A percentile compares a stretch with the other conserved stretches of the same genome.
Conservation (phyloP, 2,797 vertebrate species). For the Parambassis ranga region DNA sequence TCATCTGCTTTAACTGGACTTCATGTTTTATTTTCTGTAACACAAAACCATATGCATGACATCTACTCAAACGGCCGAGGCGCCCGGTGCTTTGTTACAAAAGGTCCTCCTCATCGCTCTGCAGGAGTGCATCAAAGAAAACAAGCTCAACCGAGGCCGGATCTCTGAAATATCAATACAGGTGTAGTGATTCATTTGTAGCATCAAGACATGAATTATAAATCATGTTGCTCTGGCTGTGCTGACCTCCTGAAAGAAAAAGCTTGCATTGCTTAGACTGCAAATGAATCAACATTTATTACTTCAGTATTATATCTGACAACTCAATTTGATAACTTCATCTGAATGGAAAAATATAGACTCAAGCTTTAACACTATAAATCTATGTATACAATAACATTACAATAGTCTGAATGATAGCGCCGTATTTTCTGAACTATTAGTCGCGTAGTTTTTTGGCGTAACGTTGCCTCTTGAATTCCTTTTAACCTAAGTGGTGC, state of each 20-base stretch:
- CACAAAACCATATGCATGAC: not conserved
- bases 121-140: not conserved
- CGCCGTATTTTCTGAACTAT: too few relatives aligned
- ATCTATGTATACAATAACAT: too few relatives aligned
- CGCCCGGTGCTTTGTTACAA: not conserved
- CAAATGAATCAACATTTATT: not conserved
- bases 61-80: not conserved
- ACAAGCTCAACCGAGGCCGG: not conserved
- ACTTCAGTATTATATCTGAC: too few relatives aligned
- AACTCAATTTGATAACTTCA: too few relatives aligned
- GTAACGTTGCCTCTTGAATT: too few relatives aligned
- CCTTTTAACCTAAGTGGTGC: too few relatives aligned
- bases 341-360: not conserved
- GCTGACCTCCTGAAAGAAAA: not conserved
- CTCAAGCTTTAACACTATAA: not conserved
- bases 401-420: too few relatives aligned
- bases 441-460: too few relatives aligned
- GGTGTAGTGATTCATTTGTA: not conserved
- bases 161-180: constrained; percentile 6
- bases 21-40: constrained; percentile 11
- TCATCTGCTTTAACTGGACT: constrained; percentile 8
- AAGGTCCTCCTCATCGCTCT: not conserved
- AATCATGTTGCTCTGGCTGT: not conserved
- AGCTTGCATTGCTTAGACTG: not conserved
- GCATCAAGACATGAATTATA: not conserved